These are phyloP conservation scores for Endotricha flammealis DNA, from an alignment of 2,888 invertebrate genomes.

Conservation along the genomic window DNA sequence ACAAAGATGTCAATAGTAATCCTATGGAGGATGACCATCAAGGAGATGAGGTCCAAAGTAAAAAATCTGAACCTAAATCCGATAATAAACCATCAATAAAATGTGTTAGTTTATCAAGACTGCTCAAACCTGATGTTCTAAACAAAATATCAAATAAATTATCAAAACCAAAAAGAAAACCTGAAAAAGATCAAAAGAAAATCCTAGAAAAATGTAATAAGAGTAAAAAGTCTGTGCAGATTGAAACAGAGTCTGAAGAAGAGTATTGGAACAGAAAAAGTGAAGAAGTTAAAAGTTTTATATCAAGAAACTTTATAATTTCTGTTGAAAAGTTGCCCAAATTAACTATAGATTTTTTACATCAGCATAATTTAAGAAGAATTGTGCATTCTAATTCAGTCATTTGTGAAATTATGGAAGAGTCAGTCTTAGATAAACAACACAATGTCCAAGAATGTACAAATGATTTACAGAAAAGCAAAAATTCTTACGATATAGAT, in stretches of 20 bases:
- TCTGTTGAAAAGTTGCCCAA: conserved; percentile 41
- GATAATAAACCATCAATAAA: conserved; percentile 50
- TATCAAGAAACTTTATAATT: conserved; percentile 45
- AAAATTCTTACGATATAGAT: conserved; percentile 14
- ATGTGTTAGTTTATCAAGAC: conserved; percentile 59
- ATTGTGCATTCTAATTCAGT: conserved; percentile 35
- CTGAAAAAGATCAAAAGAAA: conserved; percentile 9
- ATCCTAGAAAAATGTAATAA: not conserved
- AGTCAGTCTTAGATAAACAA: conserved; percentile 9
- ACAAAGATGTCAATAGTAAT: too few relatives aligned
- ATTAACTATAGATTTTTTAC: conserved; percentile 38
- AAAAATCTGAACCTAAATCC: conserved; percentile 1
- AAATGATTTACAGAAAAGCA: not conserved
- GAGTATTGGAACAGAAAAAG: conserved; percentile 35
- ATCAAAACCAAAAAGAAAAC: conserved; percentile 13
- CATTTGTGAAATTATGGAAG: conserved; percentile 32
- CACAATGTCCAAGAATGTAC: not conserved
- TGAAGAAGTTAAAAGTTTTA: conserved; percentile 47
- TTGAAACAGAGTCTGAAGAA: conserved; percentile 17
- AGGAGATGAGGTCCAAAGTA: not conserved
- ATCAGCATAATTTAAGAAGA: conserved; percentile 36
- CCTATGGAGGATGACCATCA: conserved; percentile 3
- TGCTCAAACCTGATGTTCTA: conserved; percentile 50
- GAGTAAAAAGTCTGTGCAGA: conserved; percentile 4
- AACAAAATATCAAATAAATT: conserved; percentile 15